Base-by-base conservation (phyloP, 2,888 invertebrate species). In the Nemurella pictetii region DNA sequence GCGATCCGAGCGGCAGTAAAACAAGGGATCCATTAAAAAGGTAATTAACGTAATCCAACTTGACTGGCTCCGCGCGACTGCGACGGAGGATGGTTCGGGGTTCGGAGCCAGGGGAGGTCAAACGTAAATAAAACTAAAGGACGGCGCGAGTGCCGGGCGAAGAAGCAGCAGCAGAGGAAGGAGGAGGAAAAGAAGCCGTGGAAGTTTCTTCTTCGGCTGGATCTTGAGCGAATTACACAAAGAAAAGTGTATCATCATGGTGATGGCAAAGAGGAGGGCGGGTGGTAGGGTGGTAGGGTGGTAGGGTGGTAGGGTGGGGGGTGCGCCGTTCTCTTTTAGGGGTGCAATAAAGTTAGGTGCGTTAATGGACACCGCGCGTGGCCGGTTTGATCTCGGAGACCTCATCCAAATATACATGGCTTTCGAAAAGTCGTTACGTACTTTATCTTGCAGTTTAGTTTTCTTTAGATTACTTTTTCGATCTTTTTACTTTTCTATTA, bases 31-130 rank as follows among this genome's bases (percentile, higher is more conserved):
- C 78, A 78, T 78, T 30, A 78, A 29, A 30, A 30, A 78, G 28
- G 78, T 29, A 78, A 78, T 78, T 78, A 78, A 28, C 78, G 28
- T 78, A 30, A 78, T 78, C 78, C 30, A 78, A 78, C 78, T 78
- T 29, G 78, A 78, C 29, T 3, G 29, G 30, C 27, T 2, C 78
- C 29, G 75, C 75, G 5, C 29, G 27, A 27, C 77, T 32, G 32
- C 32, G 4, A 9, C 12, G 55, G 55, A 20, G 55, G 55, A n/a
- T n/a, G n/a, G n/a, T n/a, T 55, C 55, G 55, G 55, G 55, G 55
- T 55, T n/a, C 32, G 4, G 32, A 32, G 32, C 20, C 55, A 20
- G 55, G 20, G 55, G 55, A 55, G 55, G 55, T 55, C 55, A 55
- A 55, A 55, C 55, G 55, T 55, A 55, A 55, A 55, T 55, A 55